Evolutionary conservation across 2,113 vertebrate species (phyloP).

Genomic region (Delphinapterus leucas): DNA sequence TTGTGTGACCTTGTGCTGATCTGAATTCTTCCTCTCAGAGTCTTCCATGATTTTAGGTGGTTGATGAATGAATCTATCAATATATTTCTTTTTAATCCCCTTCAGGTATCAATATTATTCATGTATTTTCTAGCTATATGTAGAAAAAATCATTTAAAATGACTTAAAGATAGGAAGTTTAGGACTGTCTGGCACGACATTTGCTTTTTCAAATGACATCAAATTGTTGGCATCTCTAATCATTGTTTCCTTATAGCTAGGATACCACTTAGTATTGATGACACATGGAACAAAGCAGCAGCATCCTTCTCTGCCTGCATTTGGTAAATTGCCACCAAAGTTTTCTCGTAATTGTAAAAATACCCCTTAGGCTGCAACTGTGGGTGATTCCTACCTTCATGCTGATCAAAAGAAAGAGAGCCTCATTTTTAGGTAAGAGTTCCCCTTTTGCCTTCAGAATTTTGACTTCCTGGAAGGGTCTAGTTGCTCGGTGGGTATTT

Average conservation of each 20-base stretch:
- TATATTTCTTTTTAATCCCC: background rate
- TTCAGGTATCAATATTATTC: background rate
- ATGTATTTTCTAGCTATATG: background rate
- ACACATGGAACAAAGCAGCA: background rate
- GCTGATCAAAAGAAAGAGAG: background rate
- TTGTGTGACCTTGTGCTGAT: background rate
- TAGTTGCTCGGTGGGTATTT: background rate
- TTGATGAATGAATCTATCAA: background rate
- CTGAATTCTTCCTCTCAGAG: background rate
- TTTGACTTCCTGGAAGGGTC: background rate
- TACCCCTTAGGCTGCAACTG: background rate
- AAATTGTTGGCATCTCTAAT: background rate
- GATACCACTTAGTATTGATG: background rate
- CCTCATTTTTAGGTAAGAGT: background rate
- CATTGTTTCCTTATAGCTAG: background rate
- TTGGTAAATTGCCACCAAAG: background rate
- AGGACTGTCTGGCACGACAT: background rate
- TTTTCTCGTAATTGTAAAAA: background rate
- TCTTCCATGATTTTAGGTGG: background rate
- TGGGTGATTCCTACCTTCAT: background rate
- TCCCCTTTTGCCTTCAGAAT: background rate
- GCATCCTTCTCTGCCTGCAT: background rate
- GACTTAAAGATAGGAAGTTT: background rate
- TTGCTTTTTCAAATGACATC: background rate
- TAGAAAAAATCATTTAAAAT: background rate